Evolutionary conservation across 2,888 invertebrate genomes (phyloP).

Genomic region (Phasia obesa): DNA sequence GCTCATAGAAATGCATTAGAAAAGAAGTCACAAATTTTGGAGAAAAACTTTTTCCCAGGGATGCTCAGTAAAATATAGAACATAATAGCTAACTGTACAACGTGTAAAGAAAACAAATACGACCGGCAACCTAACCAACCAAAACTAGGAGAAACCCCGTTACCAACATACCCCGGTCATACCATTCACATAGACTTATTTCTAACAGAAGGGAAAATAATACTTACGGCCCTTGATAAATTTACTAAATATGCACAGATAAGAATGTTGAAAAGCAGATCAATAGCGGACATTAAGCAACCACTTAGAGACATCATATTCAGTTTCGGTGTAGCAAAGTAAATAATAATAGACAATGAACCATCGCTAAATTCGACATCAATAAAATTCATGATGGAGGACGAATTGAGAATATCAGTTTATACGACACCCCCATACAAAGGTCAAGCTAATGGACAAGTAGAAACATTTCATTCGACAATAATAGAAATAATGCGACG

Average conservation of each 20-base stretch:
- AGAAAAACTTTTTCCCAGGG: constrained; percentile 11
- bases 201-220: too few species aligned
- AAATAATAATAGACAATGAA: not conserved
- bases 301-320: too few species aligned
- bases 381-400: not conserved
- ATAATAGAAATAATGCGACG: not conserved
- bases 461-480: not conserved
- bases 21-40: not conserved
- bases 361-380: not conserved
- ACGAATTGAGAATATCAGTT: not conserved
- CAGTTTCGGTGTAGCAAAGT: not conserved
- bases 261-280: too few species aligned
- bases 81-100: constrained; percentile 13
- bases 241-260: too few species aligned
- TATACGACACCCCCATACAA: not conserved
- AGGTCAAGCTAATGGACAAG: constrained; percentile 1
- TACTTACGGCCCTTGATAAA: too few species aligned
- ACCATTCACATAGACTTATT: too few species aligned
- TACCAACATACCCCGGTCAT: too few species aligned
- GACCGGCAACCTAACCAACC: not conserved
- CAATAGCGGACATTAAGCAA: too few species aligned
- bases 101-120: constrained; percentile 5
- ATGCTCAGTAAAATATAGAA: not conserved
- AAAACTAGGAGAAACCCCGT: not conserved
- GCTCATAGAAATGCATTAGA: too few species aligned